phyloP scores from a whole-genome alignment of 1,140 invertebrate genomes.

The Monochamus saltuarius region DNA sequence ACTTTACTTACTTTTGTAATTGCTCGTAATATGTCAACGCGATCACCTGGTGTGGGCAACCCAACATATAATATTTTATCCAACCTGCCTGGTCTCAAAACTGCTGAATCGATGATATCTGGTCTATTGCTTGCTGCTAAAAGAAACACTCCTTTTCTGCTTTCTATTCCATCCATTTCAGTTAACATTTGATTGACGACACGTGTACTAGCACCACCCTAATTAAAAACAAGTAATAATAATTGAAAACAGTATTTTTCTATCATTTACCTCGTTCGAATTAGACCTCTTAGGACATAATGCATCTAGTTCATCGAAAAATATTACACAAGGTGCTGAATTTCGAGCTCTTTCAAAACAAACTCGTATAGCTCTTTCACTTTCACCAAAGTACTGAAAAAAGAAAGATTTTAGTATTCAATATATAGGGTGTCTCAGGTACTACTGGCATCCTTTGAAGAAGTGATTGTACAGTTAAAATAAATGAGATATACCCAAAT shows the following conservation, averaged over 20 bases:
- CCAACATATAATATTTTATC: slow-evolving; percentile 95
- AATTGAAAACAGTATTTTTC: neutral
- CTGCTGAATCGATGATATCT: slow-evolving; percentile 95
- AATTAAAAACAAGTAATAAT: slow-evolving; percentile 15
- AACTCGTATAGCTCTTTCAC: slow-evolving; percentile 92
- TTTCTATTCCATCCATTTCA: slow-evolving; percentile 97
- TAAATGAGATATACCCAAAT: too few relatives aligned
- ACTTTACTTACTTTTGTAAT: slow-evolving; percentile 76
- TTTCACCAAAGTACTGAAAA: slow-evolving; percentile 95
- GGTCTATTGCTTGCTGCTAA: slow-evolving; percentile 96
- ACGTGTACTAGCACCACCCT: slow-evolving; percentile 70
- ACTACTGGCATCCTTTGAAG: too few relatives aligned
- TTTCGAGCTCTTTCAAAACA: slow-evolving; percentile 93
- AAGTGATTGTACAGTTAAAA: too few relatives aligned
- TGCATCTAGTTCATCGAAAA: slow-evolving; percentile 99
- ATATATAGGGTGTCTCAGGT: too few relatives aligned
- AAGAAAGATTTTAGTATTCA: slow-evolving; percentile 8
- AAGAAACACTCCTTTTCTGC: slow-evolving; percentile 86
- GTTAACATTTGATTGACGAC: slow-evolving; percentile 97
- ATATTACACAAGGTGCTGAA: slow-evolving; percentile 97
- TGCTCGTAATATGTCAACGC: slow-evolving; percentile 86
- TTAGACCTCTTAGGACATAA: slow-evolving; percentile 88
- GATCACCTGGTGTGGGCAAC: slow-evolving; percentile 76
- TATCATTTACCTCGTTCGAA: slow-evolving; percentile 60
- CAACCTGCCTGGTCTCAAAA: slow-evolving; percentile 89